Base-by-base conservation (phyloP, 2,888 invertebrate species). In the Carterocephalus palaemon region DNA sequence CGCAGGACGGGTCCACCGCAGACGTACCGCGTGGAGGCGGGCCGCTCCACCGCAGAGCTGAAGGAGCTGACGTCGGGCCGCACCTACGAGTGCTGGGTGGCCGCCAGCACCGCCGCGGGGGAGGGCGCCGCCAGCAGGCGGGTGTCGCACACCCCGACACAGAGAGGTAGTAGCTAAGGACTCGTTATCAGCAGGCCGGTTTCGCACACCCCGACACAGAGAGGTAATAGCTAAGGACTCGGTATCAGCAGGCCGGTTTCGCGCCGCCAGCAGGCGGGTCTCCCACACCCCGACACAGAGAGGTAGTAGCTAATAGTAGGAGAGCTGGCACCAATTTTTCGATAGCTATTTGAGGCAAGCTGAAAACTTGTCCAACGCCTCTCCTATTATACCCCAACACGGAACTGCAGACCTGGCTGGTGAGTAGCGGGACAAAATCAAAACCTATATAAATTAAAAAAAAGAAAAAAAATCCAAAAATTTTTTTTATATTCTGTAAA, bases 1-100 rank as follows among this genome's bases (percentile, higher is more conserved):
- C 45, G 43, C 72, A 81, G 82, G 55, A 78, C 70, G 46, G 71
- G 75, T 12, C 64, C 75, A 4, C 74, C 83, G 3, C 70, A 74
- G 56, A 70, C 78, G 2, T 59, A 72, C 37, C 70, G 79, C 12
- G 66, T 70, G 1, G 75, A 75, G 9, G 54, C 64, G 0, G 56
- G 65, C 1, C 69, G 71, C 0, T 63, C 60, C 0, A 67, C 63
- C 0, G 50, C 67, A 0, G 83, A 84, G 37, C 56, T 83, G 3
- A 71, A 67, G 24, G 79, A 73, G 0, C 62, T 85, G 6, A 65
- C 64, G 0, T 46, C 71, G 0, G 87, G 88, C 6, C 75, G 88
- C 6, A 79, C 88, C 0, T 90, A 91, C 57, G 89, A 90, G 54
- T 88, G 89, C 39, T 90, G 90, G 88, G 89, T 91, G 2, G 88